These are phyloP conservation scores for Tinamus guttatus DNA, from an alignment of 2,113 vertebrate genomes.

Conservation along the genomic window DNA sequence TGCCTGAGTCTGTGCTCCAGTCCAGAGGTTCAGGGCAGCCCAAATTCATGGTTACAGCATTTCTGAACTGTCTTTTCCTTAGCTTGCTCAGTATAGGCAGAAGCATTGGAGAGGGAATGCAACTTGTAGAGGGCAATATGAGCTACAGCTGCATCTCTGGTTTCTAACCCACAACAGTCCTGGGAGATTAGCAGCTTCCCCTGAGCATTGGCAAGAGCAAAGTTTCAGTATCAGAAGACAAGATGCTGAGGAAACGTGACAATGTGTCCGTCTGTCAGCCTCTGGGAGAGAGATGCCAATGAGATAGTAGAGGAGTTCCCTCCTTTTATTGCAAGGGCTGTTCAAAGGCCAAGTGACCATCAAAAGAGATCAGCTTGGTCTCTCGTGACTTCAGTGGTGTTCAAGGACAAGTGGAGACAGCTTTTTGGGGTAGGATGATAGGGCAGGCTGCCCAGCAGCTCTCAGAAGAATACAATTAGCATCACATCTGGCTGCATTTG, in stretches of 20 bases:
- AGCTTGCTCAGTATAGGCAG: neutral
- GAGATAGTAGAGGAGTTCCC: neutral
- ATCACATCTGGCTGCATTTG: neutral
- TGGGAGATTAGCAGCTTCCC: neutral
- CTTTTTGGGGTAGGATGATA: neutral
- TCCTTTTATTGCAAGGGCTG: neutral
- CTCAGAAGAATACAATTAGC: accelerated
- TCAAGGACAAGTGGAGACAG: neutral
- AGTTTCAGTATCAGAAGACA: neutral
- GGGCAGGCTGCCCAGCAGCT: neutral
- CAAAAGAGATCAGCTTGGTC: neutral
- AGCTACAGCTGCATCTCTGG: neutral
- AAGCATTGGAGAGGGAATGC: accelerated
- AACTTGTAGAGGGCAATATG: neutral
- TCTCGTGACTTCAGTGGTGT: neutral
- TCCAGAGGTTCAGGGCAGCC: neutral
- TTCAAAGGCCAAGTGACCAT: neutral
- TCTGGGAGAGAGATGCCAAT: neutral
- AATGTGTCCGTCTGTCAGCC: neutral
- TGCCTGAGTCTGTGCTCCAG: neutral
- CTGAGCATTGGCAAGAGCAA: neutral
- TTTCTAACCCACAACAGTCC: neutral
- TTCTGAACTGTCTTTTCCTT: neutral
- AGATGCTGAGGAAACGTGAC: neutral
- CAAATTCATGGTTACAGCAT: neutral